Base-by-base conservation (phyloP, 2,888 invertebrate species). In the Mimumesa dahlbomi region DNA sequence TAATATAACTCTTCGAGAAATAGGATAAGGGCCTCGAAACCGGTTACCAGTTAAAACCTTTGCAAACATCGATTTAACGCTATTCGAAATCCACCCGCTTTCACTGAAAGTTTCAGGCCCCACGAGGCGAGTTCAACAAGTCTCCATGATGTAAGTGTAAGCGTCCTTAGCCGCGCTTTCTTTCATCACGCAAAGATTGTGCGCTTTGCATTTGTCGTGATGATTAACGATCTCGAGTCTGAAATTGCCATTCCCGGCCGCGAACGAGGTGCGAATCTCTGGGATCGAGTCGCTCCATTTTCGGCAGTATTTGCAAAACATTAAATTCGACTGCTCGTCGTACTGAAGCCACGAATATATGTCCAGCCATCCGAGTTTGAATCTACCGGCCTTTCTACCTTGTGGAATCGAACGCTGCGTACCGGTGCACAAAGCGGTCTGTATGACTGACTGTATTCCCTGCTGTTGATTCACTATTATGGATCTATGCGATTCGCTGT, bases 141-240 rank as follows among this genome's bases (percentile, higher is more conserved):
- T 64, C 49, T 75, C 63, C 52, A 43, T 61, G 5, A 69, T 58
- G 11, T 69, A 75, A 36, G 65, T 13, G 14, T 73, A 62, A 64
- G 34, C 62, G 21, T 54, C 65, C 61, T 50, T 79, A 16, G 48
- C 52, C 14, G 75, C 75, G 48, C 87, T 86, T 79, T 92, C 92
- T 83, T 90, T 91, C 22, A 90, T 90, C 57, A 91, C 89, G 86
- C 95, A 95, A 82, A 94, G 89, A 79, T 93, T 92, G 87, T 95
- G 95, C 29, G 94, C 94, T 88, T 95, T 95, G 87, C 94, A 94
- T 86, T 94, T 94, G 87, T 95, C 93, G 85, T 95, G 95, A 88
- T 95, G 95, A 87, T 95, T 94, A 46, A 95, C 93, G 82, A 95
- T 95, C 90, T 95, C 95, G 69, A 94, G 90, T 54, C 94, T 91